Evolutionary conservation across 2,113 vertebrate genomes (phyloP), one percentile per base, ranked within the genome.

Genomic region (Jaculus jaculus): DNA sequence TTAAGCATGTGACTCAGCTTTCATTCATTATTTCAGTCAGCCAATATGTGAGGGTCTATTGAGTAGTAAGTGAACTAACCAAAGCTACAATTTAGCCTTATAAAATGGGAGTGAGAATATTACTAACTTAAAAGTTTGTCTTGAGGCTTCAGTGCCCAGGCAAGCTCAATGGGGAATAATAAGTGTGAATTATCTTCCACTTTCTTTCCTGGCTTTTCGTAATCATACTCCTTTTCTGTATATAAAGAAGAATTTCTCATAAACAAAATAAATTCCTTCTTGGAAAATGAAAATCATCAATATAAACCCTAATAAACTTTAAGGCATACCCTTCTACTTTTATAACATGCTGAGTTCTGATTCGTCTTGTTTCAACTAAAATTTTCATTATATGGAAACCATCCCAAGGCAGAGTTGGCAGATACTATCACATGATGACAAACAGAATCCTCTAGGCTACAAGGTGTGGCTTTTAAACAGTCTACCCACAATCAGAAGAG

Each of bases 231-330:
- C 69, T 93, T 63, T 91, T 42, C 86, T 74, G 7, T 32, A 51
- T 37, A 94, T 28, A 54, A 91, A 95, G 42, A 91, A 34, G 51
- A 78, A 92, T 93, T 85, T 87, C 39, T 85, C 32, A 74, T 42
- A 86, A 93, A 82, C 88, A 92, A 81, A 92, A 86, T 82, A 91
- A 88, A 92, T 79, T 94, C 87, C 61, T 47, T 51, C 21, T 54
- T 91, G 78, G 68, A 6, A 85, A 90, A 85, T 77, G 51, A 96
- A 68, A 42, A 90, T 34, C 82, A 78, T 69, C 78, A 60, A 21
- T 60, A 86, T 80, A 92, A 83, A 95, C 72, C 37, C 71, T 68
- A 75, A 84, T 58, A 94, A 84, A 94, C 42, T 34, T 84, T 71
- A 74, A 90, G 66, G 20, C 82, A 77, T 65, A 51, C 13, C 11